Conservation (phyloP, 2,113 vertebrate species). For the Myotis lucifugus region DNA sequence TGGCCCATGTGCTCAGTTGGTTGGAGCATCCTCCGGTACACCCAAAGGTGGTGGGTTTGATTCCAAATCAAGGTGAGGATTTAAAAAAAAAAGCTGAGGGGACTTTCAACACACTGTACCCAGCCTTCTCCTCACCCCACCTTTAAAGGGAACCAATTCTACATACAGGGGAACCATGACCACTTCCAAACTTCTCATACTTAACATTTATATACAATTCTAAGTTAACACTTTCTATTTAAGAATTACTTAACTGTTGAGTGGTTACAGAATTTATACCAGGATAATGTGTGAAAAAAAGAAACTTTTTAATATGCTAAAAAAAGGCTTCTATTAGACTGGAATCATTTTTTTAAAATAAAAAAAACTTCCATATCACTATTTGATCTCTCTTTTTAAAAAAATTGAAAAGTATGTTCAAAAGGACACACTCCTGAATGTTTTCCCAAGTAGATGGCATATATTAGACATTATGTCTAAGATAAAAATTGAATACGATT, state of each 20-base stretch:
- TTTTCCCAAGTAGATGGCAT: neutral
- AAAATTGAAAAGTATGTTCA: neutral
- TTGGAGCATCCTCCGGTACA: neutral
- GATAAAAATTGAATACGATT: conserved; percentile 56
- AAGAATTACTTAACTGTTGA: neutral
- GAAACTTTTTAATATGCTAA: conserved; percentile 54
- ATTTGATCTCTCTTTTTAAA: neutral
- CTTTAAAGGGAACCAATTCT: neutral
- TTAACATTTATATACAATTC: neutral
- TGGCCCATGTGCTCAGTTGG: neutral
- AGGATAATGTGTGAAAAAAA: conserved; percentile 6
- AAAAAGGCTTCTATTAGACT: neutral
- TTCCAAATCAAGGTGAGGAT: neutral
- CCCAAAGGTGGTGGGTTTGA: too few species aligned
- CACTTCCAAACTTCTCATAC: neutral
- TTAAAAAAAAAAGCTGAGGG: neutral
- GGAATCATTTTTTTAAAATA: conserved; percentile 45
- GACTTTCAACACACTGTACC: neutral
- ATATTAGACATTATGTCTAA: neutral
- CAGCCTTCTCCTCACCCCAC: fast-evolving
- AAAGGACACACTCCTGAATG: neutral
- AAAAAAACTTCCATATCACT: conserved; percentile 31
- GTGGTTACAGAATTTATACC: neutral
- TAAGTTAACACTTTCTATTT: neutral
- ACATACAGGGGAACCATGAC: fast-evolving